A percentile compares a stretch with the other conserved stretches of the same genome.
Conservation (phyloP, 2,888 invertebrate genomes). For the Mellilla xanthometata region DNA sequence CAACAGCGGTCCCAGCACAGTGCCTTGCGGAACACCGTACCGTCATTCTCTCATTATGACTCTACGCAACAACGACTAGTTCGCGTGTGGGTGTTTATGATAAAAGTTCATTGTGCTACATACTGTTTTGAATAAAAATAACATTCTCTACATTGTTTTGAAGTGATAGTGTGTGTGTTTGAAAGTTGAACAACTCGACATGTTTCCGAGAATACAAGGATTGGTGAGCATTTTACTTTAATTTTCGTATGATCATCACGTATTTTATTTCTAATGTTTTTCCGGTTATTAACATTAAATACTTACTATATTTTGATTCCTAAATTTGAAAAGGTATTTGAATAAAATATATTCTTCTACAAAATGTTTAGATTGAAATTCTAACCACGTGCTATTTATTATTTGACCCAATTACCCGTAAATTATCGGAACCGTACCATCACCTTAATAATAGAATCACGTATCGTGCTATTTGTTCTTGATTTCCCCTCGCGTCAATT, state of each 20-base stretch:
- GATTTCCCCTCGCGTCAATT: constrained; percentile 35
- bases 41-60: constrained; percentile 41
- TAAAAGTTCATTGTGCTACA: constrained; percentile 47
- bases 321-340: too few relatives aligned
- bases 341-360: too few relatives aligned
- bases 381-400: constrained; percentile 9
- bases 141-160: constrained; percentile 34
- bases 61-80: constrained; percentile 35
- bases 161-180: constrained; percentile 41
- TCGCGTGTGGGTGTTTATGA: constrained; percentile 47
- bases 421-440: constrained; percentile 29
- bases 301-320: too few relatives aligned
- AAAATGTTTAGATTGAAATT: neutral
- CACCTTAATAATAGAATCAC: constrained; percentile 30
- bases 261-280: too few relatives aligned
- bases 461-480: constrained; percentile 26
- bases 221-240: constrained; percentile 56
- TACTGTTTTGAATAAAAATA: constrained; percentile 18
- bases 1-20: constrained; percentile 26
- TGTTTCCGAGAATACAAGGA: constrained; percentile 78
- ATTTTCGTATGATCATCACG: neutral
- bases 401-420: constrained; percentile 29
- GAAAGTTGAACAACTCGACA: constrained; percentile 41
- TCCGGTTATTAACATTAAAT: too few relatives aligned
- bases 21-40: constrained; percentile 40